These are phyloP conservation scores for Xyrauchen texanus DNA, from an alignment of 2,113 vertebrate genomes.

Conservation along the genomic window DNA sequence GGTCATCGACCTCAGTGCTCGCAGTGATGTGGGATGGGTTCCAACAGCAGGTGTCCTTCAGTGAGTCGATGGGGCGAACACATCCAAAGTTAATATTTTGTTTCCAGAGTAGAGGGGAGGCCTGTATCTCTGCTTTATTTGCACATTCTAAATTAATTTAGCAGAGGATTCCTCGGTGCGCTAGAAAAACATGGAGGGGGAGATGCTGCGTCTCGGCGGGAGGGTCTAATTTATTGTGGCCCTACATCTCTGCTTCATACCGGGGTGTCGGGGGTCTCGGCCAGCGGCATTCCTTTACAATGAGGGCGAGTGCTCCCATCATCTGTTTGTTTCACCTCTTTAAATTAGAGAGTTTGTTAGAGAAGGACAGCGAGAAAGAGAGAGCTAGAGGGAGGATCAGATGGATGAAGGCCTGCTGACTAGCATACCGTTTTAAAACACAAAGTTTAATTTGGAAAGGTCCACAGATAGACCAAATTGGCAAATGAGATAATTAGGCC, in stretches of 20 bases:
- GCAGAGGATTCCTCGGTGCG: constrained; percentile 72
- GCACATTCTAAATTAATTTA: constrained; percentile 81
- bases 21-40: constrained; percentile 35
- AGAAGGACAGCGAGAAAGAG: neutral
- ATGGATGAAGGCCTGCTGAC: neutral
- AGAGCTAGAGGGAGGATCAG: constrained; percentile 6
- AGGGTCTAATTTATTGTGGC: constrained; percentile 70
- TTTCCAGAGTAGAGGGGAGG: constrained; percentile 74
- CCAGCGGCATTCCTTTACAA: constrained; percentile 67
- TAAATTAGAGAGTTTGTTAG: constrained; percentile 10
- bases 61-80: constrained; percentile 62
- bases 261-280: constrained; percentile 57
- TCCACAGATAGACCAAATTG: neutral
- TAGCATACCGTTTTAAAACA: neutral
- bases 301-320: constrained; percentile 55
- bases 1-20: constrained; percentile 13
- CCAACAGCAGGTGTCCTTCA: constrained; percentile 73
- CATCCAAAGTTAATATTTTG: constrained; percentile 81
- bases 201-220: constrained; percentile 57
- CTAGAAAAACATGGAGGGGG: constrained; percentile 73
- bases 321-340: constrained; percentile 48
- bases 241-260: constrained; percentile 64
- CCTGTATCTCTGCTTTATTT: constrained; percentile 76
- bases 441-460: neutral
- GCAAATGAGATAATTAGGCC: too few species aligned